Conservation (phyloP, 2,888 invertebrate species). For the Stenichneumon culpator region DNA sequence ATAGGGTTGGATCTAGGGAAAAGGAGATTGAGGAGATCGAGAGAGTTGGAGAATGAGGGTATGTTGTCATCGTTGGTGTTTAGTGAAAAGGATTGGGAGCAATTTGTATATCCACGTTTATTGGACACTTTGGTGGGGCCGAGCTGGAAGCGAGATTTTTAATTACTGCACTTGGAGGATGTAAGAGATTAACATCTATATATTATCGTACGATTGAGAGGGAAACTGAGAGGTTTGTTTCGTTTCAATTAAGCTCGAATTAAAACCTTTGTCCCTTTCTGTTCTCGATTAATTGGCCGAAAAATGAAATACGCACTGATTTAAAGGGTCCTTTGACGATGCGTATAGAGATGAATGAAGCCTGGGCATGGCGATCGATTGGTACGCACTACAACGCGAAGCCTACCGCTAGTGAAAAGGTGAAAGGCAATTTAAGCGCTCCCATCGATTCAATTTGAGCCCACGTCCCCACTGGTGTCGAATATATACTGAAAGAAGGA, state of each 20-base stretch:
- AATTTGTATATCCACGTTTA: slow-evolving; percentile 9
- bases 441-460: slow-evolving; percentile 11
- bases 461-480: not conserved
- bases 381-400: not conserved
- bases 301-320: not conserved
- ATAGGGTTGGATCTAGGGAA: not conserved
- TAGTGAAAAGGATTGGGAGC: not conserved
- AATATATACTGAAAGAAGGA: too few relatives aligned
- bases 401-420: not conserved
- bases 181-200: slow-evolving; percentile 3
- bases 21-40: not conserved
- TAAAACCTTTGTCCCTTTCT: not conserved
- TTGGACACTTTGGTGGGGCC: slow-evolving; percentile 1
- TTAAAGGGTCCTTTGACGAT: not conserved
- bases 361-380: slow-evolving; percentile 33
- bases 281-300: not conserved
- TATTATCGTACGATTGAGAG: not conserved
- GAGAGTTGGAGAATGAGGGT: not conserved
- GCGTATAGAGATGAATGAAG: slow-evolving; percentile 3
- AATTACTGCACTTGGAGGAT: not conserved
- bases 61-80: not conserved
- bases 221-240: not conserved
- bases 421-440: slow-evolving; percentile 37
- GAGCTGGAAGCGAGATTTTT: not conserved
- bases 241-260: not conserved